These are phyloP conservation scores for Serilophus lunatus DNA, from an alignment of 2,113 vertebrate species.

Conservation along the genomic window DNA sequence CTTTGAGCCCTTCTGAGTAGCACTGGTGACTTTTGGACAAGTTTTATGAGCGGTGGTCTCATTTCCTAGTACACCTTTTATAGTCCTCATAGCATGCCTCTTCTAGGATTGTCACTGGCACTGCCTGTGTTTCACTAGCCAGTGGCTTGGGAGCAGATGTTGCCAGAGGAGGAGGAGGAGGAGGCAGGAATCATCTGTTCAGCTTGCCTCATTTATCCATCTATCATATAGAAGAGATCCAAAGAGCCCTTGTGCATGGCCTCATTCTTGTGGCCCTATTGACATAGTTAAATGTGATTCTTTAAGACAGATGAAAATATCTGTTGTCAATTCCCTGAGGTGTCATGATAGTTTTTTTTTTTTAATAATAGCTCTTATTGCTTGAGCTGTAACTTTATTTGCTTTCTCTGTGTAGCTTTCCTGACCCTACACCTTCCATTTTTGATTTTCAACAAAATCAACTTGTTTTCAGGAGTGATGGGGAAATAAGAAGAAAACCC, in stretches of 20 bases:
- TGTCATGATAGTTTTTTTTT: background rate
- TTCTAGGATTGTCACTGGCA: background rate
- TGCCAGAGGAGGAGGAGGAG: background rate
- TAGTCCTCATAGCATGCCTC: background rate
- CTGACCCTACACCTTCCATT: background rate
- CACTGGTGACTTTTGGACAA: background rate
- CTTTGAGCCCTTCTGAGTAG: background rate
- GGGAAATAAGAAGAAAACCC: background rate
- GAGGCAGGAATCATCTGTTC: background rate
- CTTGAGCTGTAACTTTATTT: background rate
- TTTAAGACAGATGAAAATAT: background rate
- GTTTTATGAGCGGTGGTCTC: background rate
- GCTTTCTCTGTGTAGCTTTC: background rate
- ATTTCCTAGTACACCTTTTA: background rate
- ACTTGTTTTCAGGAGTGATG: background rate
- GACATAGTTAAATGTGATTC: background rate
- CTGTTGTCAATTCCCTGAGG: background rate
- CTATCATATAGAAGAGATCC: too few species aligned
- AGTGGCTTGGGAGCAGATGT: fast-evolving
- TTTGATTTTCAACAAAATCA: background rate
- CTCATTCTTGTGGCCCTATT: background rate
- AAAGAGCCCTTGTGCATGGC: background rate
- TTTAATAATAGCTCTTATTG: background rate
- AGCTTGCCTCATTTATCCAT: background rate
- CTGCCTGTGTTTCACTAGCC: background rate